Evolutionary conservation across 2,797 vertebrate species (phyloP).

Genomic region (Eleutherodactylus coqui): DNA sequence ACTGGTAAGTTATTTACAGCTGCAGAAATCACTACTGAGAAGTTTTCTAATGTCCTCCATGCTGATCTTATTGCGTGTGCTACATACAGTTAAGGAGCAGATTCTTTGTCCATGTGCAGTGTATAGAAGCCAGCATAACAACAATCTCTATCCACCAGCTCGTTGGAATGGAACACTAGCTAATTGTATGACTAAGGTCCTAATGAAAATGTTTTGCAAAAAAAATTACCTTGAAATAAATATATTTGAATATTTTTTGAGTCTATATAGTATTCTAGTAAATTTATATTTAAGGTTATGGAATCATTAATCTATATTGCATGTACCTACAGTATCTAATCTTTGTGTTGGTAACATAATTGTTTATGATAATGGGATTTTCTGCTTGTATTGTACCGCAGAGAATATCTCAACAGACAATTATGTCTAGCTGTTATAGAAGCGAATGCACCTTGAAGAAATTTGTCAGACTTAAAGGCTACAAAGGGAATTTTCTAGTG

Average conservation of each 20-base stretch:
- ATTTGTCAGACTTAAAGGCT: constrained; percentile 10
- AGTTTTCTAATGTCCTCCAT: no score
- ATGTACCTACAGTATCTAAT: constrained; percentile 12
- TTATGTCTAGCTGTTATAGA: constrained; percentile 7
- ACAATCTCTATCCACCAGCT: no score
- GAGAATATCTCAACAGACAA: not conserved
- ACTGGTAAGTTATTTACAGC: no score
- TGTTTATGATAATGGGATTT: constrained; percentile 31
- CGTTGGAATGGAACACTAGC: no score
- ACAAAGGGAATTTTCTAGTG: constrained; percentile 26
- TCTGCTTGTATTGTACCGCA: not conserved
- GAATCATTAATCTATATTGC: not conserved
- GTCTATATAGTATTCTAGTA: not conserved
- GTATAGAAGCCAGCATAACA: no score
- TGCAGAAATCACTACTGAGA: no score
- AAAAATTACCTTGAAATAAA: not conserved
- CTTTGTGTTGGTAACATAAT: constrained; percentile 13
- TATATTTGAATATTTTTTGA: not conserved
- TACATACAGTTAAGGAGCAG: no score
- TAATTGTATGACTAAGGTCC: not conserved
- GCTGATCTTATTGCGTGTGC: no score
- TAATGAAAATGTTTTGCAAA: not conserved
- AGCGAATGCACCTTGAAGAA: constrained; percentile 1
- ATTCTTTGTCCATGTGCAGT: no score
- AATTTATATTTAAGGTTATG: not conserved